A percentile compares a stretch with the other conserved stretches of the same genome.
phyloP scores from a whole-genome alignment of 2,888 invertebrate genomes.

The Apotomis betuletana region DNA sequence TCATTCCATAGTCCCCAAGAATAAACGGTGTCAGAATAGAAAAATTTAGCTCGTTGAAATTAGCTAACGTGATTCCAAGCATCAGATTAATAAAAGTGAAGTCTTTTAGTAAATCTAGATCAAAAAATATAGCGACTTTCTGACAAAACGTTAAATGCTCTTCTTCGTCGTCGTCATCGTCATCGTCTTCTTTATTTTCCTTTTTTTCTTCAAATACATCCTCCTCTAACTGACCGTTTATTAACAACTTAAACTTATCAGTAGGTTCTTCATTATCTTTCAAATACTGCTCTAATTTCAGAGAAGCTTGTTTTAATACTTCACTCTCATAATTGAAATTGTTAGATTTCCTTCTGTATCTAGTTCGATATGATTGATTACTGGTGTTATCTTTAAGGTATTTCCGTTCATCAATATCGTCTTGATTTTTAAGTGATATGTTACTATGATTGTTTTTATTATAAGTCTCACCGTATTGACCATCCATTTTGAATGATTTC shows the following conservation, averaged over 20 bases:
- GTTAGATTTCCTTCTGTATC: slow-evolving; percentile 75
- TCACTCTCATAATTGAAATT: slow-evolving; percentile 85
- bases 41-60: slow-evolving; percentile 89
- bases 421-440: slow-evolving; percentile 68
- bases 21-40: slow-evolving; percentile 89
- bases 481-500: slow-evolving; percentile 75
- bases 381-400: slow-evolving; percentile 77
- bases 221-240: slow-evolving; percentile 64
- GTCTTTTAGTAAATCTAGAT: slow-evolving; percentile 87
- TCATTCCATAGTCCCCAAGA: slow-evolving; percentile 86
- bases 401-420: slow-evolving; percentile 73
- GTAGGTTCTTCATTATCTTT: slow-evolving; percentile 66
- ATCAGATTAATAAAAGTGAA: slow-evolving; percentile 87
- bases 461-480: slow-evolving; percentile 72
- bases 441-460: slow-evolving; percentile 73
- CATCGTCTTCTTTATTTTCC: slow-evolving; percentile 44
- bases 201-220: slow-evolving; percentile 59
- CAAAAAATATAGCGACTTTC: slow-evolving; percentile 86
- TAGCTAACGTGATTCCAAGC: slow-evolving; percentile 87
- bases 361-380: slow-evolving; percentile 70
- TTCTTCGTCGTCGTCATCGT: slow-evolving; percentile 55
- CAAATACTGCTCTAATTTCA: slow-evolving; percentile 79
- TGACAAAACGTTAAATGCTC: slow-evolving; percentile 73
- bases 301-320: slow-evolving; percentile 81
- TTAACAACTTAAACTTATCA: slow-evolving; percentile 65